Base-by-base conservation (phyloP, 30 jellyfish, hydroid and myxozoan species). In the Aurelia coerulea region DNA sequence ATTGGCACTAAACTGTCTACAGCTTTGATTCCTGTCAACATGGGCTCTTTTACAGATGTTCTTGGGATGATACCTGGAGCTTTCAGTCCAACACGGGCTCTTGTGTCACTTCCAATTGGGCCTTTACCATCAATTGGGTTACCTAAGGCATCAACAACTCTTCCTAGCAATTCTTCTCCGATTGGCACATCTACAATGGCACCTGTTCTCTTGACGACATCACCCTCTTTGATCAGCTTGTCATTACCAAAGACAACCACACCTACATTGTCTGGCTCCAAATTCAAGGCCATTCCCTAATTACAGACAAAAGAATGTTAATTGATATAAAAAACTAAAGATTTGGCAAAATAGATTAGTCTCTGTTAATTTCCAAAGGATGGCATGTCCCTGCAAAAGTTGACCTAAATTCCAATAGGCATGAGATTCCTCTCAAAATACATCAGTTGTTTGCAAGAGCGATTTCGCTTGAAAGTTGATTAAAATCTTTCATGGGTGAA, bases 31-130 rank as follows among this genome's bases (percentile, higher is more conserved):
- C 99, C 99, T 60, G 99, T 96, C 91, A 91, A 91, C 98, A 96
- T 91, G 56, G 99, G 99, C 81, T 96, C 99, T 71, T 92, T 87
- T 17, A 96, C 99, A 46, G 99, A 96, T 42, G 98, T 92, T 67
- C 99, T 71, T 71, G 99, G 99, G 67, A 96, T 96, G 83, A 96
- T 96, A 68, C 99, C 99, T 52, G 99, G 99, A 16, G 99, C 99
- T 79, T 96, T 96, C 78, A 96, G 86, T 69, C 97, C 98, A 63
- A 96, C 98, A 70, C 98, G 95, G 23, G 98, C 98, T 33, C 98
- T 86, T 68, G 62, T 74, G 6, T 51, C 62, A 17, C 97, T 63
- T 32, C 32, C 91, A 77, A 96, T 84, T 3, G 98, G 98, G 50
- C 99, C 99, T 60, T 79, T 83, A 8, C 99, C 99, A 84, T 96